These are phyloP conservation scores for Chaenocephalus aceratus DNA, from an alignment of 2,113 vertebrate genomes.

Conservation along the genomic window DNA sequence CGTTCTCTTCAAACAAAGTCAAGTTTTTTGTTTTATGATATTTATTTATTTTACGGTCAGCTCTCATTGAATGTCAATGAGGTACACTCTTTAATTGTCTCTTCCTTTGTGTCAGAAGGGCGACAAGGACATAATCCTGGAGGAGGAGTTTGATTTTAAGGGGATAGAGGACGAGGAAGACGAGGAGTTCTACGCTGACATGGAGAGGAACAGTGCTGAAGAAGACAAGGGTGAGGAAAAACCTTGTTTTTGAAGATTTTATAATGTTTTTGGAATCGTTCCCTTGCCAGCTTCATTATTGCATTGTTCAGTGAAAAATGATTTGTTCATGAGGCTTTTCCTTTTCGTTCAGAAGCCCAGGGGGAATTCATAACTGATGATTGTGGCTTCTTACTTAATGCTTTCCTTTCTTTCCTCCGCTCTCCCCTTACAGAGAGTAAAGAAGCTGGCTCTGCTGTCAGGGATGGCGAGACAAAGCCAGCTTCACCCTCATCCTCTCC, in stretches of 20 bases:
- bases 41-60: background rate
- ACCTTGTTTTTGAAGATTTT: background rate
- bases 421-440: conserved; percentile 63
- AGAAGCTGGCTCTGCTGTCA: conserved; percentile 53
- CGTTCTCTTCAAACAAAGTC: background rate
- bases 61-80: background rate
- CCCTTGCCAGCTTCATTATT: background rate
- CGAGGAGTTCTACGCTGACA: conserved; percentile 66
- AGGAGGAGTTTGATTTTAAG: conserved; percentile 91
- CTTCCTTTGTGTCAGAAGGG: conserved; percentile 81
- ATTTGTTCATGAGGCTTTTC: background rate
- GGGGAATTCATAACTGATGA: background rate
- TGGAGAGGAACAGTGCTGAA: conserved; percentile 63
- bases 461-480: conserved; percentile 76
- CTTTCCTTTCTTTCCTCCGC: background rate
- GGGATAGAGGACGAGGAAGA: conserved; percentile 90
- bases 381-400: background rate
- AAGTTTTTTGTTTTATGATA: too few species aligned
- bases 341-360: background rate
- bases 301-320: background rate
- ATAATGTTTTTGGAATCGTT: background rate
- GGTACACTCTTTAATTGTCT: background rate
- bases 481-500: conserved; percentile 74
- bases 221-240: conserved; percentile 74
- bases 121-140: conserved; percentile 88